phyloP scores from a whole-genome alignment of 2,888 invertebrate species.

The Diploptera punctata region DNA sequence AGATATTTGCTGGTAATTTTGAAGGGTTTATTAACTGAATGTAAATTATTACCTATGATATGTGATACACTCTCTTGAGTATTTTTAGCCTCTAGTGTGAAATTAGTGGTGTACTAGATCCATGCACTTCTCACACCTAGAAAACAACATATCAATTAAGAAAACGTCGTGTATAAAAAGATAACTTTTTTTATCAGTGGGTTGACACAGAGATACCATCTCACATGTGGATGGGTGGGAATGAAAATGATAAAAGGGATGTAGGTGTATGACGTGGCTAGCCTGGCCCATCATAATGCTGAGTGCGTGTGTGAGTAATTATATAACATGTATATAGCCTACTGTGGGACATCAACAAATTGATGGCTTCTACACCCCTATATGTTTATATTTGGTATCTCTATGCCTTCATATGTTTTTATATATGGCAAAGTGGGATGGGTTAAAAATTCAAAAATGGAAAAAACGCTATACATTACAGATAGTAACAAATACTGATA shows the following conservation, averaged over 20 bases:
- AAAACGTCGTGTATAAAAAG: neutral
- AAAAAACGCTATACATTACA: constrained; percentile 12
- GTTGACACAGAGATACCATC: neutral
- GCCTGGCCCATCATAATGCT: no score
- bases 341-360: constrained; percentile 22
- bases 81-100: neutral
- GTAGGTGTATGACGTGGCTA: no score
- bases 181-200: neutral
- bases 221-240: no score
- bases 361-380: constrained; percentile 20
- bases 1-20: no score
- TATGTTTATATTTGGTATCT: constrained; percentile 25
- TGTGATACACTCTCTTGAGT: no score
- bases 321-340: no score
- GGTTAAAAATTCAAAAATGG: neutral
- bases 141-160: neutral
- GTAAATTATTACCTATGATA: no score
- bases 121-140: neutral
- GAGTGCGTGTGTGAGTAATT: no score
- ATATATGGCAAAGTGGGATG: neutral
- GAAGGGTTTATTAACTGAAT: no score
- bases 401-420: constrained; percentile 7
- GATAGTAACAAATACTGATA: no score
- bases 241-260: no score
- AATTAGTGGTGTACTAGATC: neutral